phyloP scores from a whole-genome alignment of 2,797 vertebrate species.

The Oryzias dopingdopingensis region DNA sequence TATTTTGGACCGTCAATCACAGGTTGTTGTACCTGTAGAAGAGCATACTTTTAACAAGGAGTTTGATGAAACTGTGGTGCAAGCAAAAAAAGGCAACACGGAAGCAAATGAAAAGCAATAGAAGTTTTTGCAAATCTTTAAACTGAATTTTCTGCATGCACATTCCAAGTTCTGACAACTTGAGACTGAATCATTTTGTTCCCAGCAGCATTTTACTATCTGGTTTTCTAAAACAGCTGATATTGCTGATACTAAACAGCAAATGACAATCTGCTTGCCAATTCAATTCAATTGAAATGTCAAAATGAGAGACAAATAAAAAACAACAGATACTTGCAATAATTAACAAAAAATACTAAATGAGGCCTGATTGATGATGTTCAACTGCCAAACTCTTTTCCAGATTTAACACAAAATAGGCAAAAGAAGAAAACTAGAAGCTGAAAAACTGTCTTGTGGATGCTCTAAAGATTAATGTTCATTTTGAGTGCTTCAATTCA shows the following conservation, averaged over 20 bases:
- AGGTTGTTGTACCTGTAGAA: slow-evolving; percentile 57
- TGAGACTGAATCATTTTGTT: slow-evolving; percentile 35
- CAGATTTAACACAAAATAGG: slow-evolving; percentile 25
- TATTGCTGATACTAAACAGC: slow-evolving; percentile 26
- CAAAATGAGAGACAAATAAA: slow-evolving; percentile 10
- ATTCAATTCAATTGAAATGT: slow-evolving; percentile 31
- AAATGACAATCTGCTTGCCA: slow-evolving; percentile 51
- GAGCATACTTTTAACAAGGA: slow-evolving; percentile 40
- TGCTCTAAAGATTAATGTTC: slow-evolving; percentile 6
- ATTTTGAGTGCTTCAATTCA: neutral
- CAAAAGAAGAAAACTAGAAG: slow-evolving; percentile 7
- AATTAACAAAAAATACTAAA: slow-evolving; percentile 27
- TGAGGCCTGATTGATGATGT: slow-evolving; percentile 12
- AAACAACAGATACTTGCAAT: slow-evolving; percentile 14
- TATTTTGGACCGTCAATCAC: slow-evolving; percentile 23
- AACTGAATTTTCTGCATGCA: slow-evolving; percentile 21
- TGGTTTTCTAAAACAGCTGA: slow-evolving; percentile 25
- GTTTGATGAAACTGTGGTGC: slow-evolving; percentile 26
- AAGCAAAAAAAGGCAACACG: slow-evolving; percentile 38
- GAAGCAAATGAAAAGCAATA: slow-evolving; percentile 15
- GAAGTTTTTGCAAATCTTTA: slow-evolving; percentile 22
- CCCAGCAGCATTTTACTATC: slow-evolving; percentile 49
- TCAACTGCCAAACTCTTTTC: slow-evolving; percentile 39
- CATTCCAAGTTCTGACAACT: slow-evolving; percentile 33
- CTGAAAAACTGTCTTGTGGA: slow-evolving; percentile 1